phyloP scores from a whole-genome alignment of 2,113 vertebrate genomes.

The Pseudois nayaur region DNA sequence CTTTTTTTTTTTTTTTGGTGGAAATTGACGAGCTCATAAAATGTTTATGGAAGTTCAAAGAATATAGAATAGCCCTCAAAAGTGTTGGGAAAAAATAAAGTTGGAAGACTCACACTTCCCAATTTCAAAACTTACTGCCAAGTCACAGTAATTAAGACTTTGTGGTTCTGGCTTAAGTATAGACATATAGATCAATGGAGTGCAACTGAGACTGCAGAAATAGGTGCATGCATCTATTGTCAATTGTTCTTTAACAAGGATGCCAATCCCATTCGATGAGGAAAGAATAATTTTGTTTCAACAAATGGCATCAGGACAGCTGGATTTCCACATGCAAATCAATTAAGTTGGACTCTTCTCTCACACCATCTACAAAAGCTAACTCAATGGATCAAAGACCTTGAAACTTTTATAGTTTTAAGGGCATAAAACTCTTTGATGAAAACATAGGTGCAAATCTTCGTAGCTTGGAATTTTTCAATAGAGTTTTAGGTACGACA shows the following conservation, averaged over 20 bases:
- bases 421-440: not conserved
- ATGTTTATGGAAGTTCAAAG: not conserved
- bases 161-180: not conserved
- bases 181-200: not conserved
- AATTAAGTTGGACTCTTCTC: not conserved
- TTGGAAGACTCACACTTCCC: not conserved
- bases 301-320: not conserved
- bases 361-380: not conserved
- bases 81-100: not conserved
- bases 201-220: not conserved
- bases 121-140: not conserved
- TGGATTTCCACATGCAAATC: not conserved
- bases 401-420: not conserved
- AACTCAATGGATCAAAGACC: not conserved
- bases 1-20: not conserved
- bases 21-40: not conserved
- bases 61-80: not conserved
- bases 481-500: not conserved
- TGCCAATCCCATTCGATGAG: not conserved
- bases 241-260: not conserved
- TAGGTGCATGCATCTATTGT: not conserved
- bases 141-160: not conserved
- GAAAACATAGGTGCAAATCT: not conserved
- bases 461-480: not conserved
- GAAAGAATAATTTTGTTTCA: not conserved